Evolutionary conservation across 2,797 vertebrate species (phyloP).

Genomic region (Paramormyrops hopkinsi): DNA sequence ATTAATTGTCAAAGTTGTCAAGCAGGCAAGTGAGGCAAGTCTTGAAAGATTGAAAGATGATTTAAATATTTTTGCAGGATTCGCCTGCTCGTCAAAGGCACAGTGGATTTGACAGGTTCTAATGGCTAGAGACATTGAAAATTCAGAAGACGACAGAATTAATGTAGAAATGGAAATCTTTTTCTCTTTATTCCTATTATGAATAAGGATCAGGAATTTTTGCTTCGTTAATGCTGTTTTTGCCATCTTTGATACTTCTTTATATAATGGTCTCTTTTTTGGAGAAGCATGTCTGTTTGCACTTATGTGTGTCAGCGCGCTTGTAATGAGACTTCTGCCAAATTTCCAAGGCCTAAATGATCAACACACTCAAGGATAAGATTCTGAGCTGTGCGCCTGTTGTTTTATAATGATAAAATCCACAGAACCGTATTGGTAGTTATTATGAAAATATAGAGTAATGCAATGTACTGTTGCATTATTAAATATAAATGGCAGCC

Average conservation of each 20-base stretch:
- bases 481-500: conserved; percentile 2
- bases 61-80: conserved; percentile 56
- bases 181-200: conserved; percentile 31
- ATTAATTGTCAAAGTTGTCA: conserved; percentile 63
- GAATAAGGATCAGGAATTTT: conserved; percentile 50
- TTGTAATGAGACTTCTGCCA: background rate
- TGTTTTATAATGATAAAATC: conserved; percentile 7
- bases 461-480: background rate
- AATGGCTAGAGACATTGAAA: conserved; percentile 55
- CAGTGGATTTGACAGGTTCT: conserved; percentile 62
- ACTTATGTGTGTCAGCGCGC: conserved; percentile 4
- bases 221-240: conserved; percentile 48
- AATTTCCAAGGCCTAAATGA: background rate
- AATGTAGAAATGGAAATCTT: conserved; percentile 56
- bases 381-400: background rate
- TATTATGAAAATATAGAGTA: background rate
- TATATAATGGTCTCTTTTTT: conserved; percentile 5
- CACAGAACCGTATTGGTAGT: background rate
- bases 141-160: conserved; percentile 52
- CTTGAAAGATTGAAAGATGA: conserved; percentile 55
- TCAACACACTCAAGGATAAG: background rate
- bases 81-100: conserved; percentile 38
- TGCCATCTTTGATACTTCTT: conserved; percentile 45
- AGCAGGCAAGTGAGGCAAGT: conserved; percentile 35
- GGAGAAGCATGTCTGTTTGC: background rate